phyloP scores from a whole-genome alignment of 2,113 vertebrate genomes.

The Pionites leucogaster region DNA sequence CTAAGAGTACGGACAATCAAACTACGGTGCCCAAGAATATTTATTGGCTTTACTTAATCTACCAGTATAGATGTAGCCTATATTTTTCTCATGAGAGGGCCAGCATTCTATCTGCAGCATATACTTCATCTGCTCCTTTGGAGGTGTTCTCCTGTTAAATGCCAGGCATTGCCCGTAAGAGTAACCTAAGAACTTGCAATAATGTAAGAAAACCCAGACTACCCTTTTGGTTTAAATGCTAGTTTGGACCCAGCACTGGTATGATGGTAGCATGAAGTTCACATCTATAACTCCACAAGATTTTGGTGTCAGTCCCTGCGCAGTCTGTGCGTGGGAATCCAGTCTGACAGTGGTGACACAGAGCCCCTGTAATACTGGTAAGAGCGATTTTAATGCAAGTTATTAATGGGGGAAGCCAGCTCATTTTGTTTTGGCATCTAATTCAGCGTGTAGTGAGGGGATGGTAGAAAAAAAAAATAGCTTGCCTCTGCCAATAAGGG shows the following conservation, averaged over 20 bases:
- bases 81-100: background rate
- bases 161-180: background rate
- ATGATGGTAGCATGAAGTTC: background rate
- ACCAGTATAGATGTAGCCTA: background rate
- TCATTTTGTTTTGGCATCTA: background rate
- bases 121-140: background rate
- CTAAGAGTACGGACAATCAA: background rate
- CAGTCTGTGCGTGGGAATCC: background rate
- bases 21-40: background rate
- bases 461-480: background rate
- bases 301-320: background rate
- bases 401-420: background rate
- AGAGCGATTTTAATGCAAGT: background rate
- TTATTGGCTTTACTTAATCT: background rate
- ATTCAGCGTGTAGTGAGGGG: background rate
- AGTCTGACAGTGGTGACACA: background rate
- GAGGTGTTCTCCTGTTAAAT: background rate
- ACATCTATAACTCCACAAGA: background rate
- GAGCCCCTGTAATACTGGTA: background rate
- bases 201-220: background rate
- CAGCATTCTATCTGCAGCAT: background rate
- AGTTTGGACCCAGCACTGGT: background rate
- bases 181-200: rapidly evolving
- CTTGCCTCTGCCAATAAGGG: background rate
- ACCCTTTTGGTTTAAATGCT: background rate